Conservation (phyloP, 2,797 vertebrate species). For the Macrochelys suwanniensis region DNA sequence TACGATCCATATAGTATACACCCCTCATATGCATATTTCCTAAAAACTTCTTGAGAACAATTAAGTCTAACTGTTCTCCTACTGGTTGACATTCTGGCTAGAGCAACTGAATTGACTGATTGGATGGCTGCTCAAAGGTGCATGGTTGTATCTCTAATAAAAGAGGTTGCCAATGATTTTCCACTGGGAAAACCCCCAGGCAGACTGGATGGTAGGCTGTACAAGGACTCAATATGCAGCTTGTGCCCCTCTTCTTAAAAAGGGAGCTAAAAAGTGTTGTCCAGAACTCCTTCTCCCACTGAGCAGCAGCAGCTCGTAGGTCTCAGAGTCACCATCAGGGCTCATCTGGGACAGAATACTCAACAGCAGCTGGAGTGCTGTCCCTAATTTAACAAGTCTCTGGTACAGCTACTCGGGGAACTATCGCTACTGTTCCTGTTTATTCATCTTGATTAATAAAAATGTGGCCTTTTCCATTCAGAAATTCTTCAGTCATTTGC, state of each 20-base stretch:
- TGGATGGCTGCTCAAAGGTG: background rate
- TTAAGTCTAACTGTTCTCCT: background rate
- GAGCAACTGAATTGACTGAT: background rate
- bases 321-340: background rate
- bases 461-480: background rate
- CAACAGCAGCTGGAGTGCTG: no score
- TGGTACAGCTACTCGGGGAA: background rate
- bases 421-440: background rate
- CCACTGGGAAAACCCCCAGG: background rate
- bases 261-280: accelerated
- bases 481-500: background rate
- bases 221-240: background rate
- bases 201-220: accelerated
- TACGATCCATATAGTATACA: background rate
- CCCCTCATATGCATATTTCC: background rate
- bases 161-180: slow-evolving; percentile 18
- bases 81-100: background rate
- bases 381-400: background rate
- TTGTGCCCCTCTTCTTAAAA: background rate
- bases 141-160: background rate
- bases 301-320: background rate
- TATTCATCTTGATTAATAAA: background rate
- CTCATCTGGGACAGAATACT: background rate
- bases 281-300: background rate
- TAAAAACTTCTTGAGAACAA: background rate